Conservation (phyloP, 1,140 invertebrate genomes). For the Paracyclopina nana region DNA sequence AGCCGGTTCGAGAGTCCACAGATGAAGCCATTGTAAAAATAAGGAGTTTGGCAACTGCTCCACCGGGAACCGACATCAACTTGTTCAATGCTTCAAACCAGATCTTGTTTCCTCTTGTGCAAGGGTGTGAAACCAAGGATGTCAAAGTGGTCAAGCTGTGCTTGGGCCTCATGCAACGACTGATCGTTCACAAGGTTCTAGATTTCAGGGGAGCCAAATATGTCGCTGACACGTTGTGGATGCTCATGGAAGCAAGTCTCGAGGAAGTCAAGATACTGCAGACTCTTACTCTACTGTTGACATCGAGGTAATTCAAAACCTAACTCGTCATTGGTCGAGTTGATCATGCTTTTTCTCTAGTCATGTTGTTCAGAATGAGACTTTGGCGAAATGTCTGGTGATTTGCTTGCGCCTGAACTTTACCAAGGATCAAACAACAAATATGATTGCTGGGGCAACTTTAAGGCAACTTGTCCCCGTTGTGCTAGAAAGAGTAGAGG, state of each 20-base stretch:
- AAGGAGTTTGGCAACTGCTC: background rate
- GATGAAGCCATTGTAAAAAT: conserved; percentile 8
- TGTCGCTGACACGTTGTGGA: conserved; percentile 80
- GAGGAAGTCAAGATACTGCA: conserved; percentile 93
- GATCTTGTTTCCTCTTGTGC: conserved; percentile 86
- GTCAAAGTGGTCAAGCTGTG: conserved; percentile 86
- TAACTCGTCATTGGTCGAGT: no score
- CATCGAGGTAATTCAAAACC: conserved; percentile 83
- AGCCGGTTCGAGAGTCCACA: background rate
- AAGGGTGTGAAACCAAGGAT: conserved; percentile 95
- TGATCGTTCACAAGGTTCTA: conserved; percentile 51
- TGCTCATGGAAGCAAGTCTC: conserved; percentile 69
- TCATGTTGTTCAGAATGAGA: conserved; percentile 78
- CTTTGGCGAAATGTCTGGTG: conserved; percentile 44
- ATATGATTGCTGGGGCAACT: conserved; percentile 90
- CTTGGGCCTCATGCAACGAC: conserved; percentile 54
- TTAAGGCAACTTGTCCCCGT: conserved; percentile 85
- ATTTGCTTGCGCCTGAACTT: conserved; percentile 51
- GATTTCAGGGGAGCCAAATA: conserved; percentile 72
- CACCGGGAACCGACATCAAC: background rate
- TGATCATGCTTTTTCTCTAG: no score
- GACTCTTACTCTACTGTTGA: conserved; percentile 78
- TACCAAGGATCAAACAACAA: conserved; percentile 74
- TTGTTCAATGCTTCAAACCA: conserved; percentile 29
- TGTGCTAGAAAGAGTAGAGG: conserved; percentile 80